Conservation (phyloP, 2,113 vertebrate species). For the Nyctibius bracteatus region DNA sequence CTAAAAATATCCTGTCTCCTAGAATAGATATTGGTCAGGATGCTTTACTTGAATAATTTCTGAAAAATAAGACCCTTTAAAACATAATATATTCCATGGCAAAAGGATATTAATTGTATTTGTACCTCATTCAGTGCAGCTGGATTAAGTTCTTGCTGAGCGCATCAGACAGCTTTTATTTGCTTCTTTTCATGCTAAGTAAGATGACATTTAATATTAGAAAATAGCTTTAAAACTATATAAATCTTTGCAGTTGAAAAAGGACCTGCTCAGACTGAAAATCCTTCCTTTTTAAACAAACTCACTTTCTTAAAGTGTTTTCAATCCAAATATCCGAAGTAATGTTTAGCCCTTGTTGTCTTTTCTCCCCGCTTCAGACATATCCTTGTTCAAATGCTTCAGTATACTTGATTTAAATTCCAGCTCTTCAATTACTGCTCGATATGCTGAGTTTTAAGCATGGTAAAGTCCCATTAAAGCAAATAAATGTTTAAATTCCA, state of each 20-base stretch:
- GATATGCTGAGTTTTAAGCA: not conserved
- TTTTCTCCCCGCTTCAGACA: not conserved
- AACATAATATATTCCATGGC: not conserved
- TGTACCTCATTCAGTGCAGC: not conserved
- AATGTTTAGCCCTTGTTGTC: not conserved
- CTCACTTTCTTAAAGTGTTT: not conserved
- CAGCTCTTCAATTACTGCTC: not conserved
- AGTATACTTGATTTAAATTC: not conserved
- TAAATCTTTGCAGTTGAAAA: not conserved
- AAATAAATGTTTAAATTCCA: not conserved
- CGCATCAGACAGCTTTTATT: not conserved
- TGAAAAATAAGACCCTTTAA: slow-evolving; percentile 10
- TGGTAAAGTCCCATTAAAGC: not conserved
- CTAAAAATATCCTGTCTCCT: not conserved
- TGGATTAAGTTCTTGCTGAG: slow-evolving; percentile 29
- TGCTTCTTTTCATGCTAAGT: not conserved
- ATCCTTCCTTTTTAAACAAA: not conserved
- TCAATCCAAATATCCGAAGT: not conserved
- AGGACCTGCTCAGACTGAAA: not conserved
- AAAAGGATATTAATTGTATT: not conserved
- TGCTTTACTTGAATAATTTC: not conserved
- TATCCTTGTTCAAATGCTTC: not conserved
- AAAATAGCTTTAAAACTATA: not conserved
- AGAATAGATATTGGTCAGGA: not conserved
- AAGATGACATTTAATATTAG: slow-evolving; percentile 1